Evolutionary conservation across 2,888 invertebrate species (phyloP), one percentile per base, ranked within the genome.

Genomic region (Caenorhabditis wallacei): DNA sequence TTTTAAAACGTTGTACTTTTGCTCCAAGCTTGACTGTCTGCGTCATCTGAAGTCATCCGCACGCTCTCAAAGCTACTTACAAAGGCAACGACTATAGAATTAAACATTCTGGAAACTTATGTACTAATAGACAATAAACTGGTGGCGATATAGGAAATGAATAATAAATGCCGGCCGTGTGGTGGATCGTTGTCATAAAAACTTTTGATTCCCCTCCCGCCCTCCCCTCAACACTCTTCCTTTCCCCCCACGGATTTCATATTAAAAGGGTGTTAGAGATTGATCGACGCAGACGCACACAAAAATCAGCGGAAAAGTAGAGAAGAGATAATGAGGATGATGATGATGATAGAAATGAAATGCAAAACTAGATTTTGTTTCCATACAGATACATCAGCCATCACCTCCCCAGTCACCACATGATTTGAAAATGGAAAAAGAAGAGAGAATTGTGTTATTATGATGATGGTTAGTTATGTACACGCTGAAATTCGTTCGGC

Each of bases 101-200:
- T 30, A 30, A 30, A 30, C 30, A 5, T 30, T 30, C 30, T 30
- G 8, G 30, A 30, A 30, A 8, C 20, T 10, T 35, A 30, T 16
- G 30, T 26, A 35, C 66, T 43, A 48, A 66, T 51, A 66, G 51
- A 53, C 35, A 66, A 53, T 66, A 66, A 66, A 64, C 10, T 53
- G 13, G 22, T 40, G 13, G 20, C 59, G 40, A 35, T n/a, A 57
- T n/a, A 35, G 56, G 26, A 22, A 40, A 26, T 54, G 22, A 43
- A 40, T 59, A 40, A 22, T 22, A 63, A 63, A 40, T 40, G 40
- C 40, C 40, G 40, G 4, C 40, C 18, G 51, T 51, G 51, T 20
- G 26, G 20, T 13, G 48, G 66, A 48, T 51, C 64, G 64, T 51
- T 64, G 64, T 64, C 66, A 66, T 66, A 66, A 66, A 66, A 66